Conservation (phyloP, 2,888 invertebrate species). For the Leuctra nigra region DNA sequence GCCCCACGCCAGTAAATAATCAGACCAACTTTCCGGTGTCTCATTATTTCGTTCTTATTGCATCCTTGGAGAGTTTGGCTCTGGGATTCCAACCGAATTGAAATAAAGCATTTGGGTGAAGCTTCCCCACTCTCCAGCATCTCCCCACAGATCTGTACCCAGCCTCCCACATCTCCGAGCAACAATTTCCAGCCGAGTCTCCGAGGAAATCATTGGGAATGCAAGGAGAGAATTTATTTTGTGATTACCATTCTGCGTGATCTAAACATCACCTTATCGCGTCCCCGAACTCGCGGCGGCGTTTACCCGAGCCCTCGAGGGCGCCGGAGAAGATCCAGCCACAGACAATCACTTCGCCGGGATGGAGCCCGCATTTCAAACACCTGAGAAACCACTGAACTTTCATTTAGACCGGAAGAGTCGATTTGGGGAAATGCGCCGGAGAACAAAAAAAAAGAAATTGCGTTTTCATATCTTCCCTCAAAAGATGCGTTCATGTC, state of each 20-base stretch:
- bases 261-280: conserved; percentile 10
- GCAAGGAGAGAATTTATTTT: conserved; percentile 60
- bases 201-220: conserved; percentile 73
- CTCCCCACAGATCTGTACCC: conserved; percentile 17
- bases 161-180: conserved; percentile 23
- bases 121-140: not conserved
- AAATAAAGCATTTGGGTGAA: conserved; percentile 27
- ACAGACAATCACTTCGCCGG: not conserved
- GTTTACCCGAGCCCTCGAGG: no score
- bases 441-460: no score
- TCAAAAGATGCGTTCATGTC: no score
- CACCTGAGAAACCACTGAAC: no score
- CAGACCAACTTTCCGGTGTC: no score
- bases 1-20: no score
- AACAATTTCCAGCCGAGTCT: conserved; percentile 43
- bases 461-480: not conserved
- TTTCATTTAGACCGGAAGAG: no score
- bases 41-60: not conserved
- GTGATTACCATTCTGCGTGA: conserved; percentile 31
- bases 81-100: conserved; percentile 20
- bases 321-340: not conserved
- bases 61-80: conserved; percentile 1
- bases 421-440: no score
- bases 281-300: no score
- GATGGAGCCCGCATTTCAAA: not conserved